Base-by-base conservation (phyloP, 2,888 invertebrate species). In the Incurvaria masculella region DNA sequence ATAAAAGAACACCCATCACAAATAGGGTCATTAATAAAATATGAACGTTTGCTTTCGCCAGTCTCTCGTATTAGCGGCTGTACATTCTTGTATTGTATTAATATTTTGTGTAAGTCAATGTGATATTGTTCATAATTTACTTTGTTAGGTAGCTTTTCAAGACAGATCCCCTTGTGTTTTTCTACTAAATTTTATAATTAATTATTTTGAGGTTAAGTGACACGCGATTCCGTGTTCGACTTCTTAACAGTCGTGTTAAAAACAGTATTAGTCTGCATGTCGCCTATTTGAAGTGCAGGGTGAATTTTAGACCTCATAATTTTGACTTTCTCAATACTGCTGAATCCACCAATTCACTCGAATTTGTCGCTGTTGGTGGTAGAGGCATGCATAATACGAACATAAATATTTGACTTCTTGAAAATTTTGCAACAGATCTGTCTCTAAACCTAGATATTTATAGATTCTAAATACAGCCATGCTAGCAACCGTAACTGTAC, bases 1-100 rank as follows among this genome's bases (percentile, higher is more conserved):
- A 61, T 60, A 59, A 61, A 56, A 61, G 55, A 63, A 61, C 58
- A 20, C 65, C 61, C 68, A 68, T 68, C 67, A 71, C 65, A 63
- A 65, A 61, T 69, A 68, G 64, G 65, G 61, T 67, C 65, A 72
- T 72, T 73, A 42, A 44, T 72, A 47, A 61, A 63, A 62, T 68
- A 73, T 27, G 21, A 41, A 44, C 63, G 74, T 33, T 3, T 74
- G 49, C 49, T 49, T 76, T 76, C 68, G 72, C 71, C 72, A 73
- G 71, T 76, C 72, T 68, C 65, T 64, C 62, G 59, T 73, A 64
- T 73, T 68, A 68, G 11, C 33, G 11, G 33, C 33, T 33, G 33
- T 33, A 33, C 33, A 33, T 33, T 33, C 8, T 33, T 33, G 11
- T 8, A 33, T 33, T 33, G n/a, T n/a, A n/a, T n/a, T n/a, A n/a